Conservation (phyloP, 2,113 vertebrate genomes). For the Sorex fumeus region DNA sequence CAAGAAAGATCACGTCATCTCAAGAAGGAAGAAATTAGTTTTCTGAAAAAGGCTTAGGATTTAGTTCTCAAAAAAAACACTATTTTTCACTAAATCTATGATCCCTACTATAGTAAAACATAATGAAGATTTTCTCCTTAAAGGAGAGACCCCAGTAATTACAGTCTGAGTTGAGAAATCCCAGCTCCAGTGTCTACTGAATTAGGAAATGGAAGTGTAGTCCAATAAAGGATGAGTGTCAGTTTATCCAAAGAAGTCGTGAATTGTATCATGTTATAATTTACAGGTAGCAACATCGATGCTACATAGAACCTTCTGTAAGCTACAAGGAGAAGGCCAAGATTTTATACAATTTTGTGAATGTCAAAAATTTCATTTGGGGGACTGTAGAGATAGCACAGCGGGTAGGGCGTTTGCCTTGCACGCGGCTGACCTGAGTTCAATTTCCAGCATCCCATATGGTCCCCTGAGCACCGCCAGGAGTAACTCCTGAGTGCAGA, state of each 20-base stretch:
- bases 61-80: neutral
- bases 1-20: neutral
- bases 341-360: neutral
- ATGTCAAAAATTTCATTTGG: neutral
- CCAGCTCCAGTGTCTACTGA: neutral
- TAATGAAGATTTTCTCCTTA: neutral
- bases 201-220: neutral
- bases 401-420: no score
- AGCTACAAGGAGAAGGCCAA: neutral
- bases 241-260: neutral
- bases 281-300: no score
- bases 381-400: no score
- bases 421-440: no score
- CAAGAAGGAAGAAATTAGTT: conserved; percentile 6
- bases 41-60: neutral
- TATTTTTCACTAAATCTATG: neutral
- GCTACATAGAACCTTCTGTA: neutral
- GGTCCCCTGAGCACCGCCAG: no score
- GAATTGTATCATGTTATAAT: no score
- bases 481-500: no score
- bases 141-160: neutral
- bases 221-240: neutral
- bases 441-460: no score
- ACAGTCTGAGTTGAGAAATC: neutral
- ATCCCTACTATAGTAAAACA: neutral